Base-by-base conservation (phyloP, 2,113 vertebrate genomes). In the Anthoscopus minutus region DNA sequence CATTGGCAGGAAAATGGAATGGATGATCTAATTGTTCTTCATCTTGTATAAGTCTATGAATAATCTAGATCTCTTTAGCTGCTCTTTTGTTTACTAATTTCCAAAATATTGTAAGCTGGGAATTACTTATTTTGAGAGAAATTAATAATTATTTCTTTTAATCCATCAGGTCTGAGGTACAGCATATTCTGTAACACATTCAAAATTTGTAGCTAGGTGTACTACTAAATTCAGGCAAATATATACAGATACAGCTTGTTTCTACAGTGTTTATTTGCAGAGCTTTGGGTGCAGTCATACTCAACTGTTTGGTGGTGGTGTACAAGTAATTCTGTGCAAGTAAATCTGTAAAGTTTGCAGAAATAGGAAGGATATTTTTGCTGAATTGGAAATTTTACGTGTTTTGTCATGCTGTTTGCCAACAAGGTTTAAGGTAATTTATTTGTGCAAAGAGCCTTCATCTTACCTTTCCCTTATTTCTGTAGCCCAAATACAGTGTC, bases 21-120 rank as follows among this genome's bases (percentile, higher is more conserved):
- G 35, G 48, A 90, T 93, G 81, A 96, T 90, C 81, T 96, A 70
- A 94, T 90, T 94, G 62, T 96, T 97, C 96, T 96, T 81, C 69
- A 67, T 86, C 84, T 44, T 82, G 60, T 44, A 71, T 51, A 81
- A 48, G 25, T 71, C 61, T 84, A 44, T 66, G 80, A 94, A 93
- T 70, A 90, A 92, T 81, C 57, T 73, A 92, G 70, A 61, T 91
- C 25, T 82, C 28, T 88, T 58, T 73, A 82, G 37, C 72, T 84
- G 61, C 30, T 35, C 54, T 83, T 86, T 92, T 76, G 44, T 33
- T 60, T 62, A 78, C 15, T 85, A 38, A 74, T 86, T 95, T 92
- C 40, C 48, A 88, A 93, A 89, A 83, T 58, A 86, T 6, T 74
- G 1, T 73, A 47, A 69, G 1, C 16, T 86, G 23, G 51, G 37